Evolutionary conservation across 2,797 vertebrate genomes (phyloP), one percentile per base, ranked within the genome.

Genomic region (Karalla daura): DNA sequence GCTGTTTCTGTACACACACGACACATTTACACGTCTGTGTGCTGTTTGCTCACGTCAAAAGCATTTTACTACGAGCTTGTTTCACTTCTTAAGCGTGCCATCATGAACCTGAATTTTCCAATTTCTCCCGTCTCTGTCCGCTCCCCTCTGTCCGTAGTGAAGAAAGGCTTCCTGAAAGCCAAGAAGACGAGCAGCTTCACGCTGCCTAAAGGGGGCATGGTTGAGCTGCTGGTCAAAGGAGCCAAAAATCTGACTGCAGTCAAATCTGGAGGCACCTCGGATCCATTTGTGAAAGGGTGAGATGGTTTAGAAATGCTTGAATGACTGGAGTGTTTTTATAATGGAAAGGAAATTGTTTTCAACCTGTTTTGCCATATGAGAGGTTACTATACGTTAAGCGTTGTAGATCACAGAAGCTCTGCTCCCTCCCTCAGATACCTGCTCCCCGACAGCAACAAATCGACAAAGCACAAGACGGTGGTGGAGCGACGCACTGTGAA

Each of bases 201-300:
- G 6, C 41, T 95, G 25, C 92, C 91, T 60, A 93, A 93, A 90
- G 97, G 96, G 82, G 98, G 98, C 79, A 94, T 96, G 91, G 92
- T 99, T 58, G 96, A 99, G 91, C 94, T 99, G 49, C 87, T 97
- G 55, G 94, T 99, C 74, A 99, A 98, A 90, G 96, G 97, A 89
- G 98, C 96, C 73, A 98, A 96, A 88, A 99, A 99, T 84, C 91
- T 99, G 55, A 98, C 96, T 2, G 96, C 95, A 0, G 96, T 97
- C 63, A 99, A 98, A 88, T 96, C 96, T 37, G 96, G 96, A 91
- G 96, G 97, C 70, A 95, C 95, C 13, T 98, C 97, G 9, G 97
- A 99, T 82, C 94, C 95, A n/a, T 99, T 99, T n/a, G 98, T 99
- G 28, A 99, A 99, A 94, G 97, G 98, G 98, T 98, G 87, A 82